These are phyloP conservation scores for Hippocampus barbouri DNA, from an alignment of 2,113 vertebrate species.

Conservation along the genomic window DNA sequence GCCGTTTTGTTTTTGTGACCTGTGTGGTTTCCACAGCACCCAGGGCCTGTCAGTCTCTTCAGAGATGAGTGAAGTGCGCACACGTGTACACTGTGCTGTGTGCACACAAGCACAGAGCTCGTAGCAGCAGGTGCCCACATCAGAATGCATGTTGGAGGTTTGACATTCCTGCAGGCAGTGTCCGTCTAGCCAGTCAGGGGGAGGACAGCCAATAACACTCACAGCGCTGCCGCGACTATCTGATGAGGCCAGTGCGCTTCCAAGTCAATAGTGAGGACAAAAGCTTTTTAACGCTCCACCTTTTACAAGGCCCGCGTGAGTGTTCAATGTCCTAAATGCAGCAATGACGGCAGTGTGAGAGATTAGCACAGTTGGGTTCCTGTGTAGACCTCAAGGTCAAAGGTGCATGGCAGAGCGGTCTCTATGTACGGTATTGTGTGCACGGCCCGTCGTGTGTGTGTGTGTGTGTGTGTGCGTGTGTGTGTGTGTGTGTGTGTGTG, in stretches of 20 bases:
- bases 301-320: constrained; percentile 30
- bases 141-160: constrained; percentile 74
- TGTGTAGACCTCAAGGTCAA: constrained; percentile 69
- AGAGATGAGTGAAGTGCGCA: constrained; percentile 24
- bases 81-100: constrained; percentile 10
- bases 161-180: constrained; percentile 75
- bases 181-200: constrained; percentile 70
- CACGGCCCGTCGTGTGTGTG: no score
- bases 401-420: constrained; percentile 45
- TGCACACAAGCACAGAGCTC: constrained; percentile 17
- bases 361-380: constrained; percentile 67
- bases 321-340: constrained; percentile 47
- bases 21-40: not conserved
- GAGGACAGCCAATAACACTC: constrained; percentile 69
- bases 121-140: constrained; percentile 64
- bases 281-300: constrained; percentile 56
- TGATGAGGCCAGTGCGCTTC: constrained; percentile 66
- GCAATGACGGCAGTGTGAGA: constrained; percentile 68
- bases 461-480: no score
- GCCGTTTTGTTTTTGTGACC: no score
- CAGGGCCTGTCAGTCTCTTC: constrained; percentile 44
- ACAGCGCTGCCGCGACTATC: constrained; percentile 52
- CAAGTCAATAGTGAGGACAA: constrained; percentile 60
- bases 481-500: no score
- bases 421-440: not conserved